Conservation (phyloP, 2,797 vertebrate species). For the Melanotaenia trifasciata region DNA sequence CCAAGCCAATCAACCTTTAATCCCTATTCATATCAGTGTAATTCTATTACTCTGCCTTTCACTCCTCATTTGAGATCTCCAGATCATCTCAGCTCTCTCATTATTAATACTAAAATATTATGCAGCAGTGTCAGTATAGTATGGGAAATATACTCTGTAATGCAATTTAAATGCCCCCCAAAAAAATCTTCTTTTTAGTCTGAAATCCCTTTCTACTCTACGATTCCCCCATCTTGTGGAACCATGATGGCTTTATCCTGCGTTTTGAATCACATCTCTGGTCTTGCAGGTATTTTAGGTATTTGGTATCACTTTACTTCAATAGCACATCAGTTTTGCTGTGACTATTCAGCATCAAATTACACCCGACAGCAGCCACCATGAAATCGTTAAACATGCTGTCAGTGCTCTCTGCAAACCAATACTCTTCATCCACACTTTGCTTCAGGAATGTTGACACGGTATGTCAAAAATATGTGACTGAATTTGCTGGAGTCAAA, state of each 20-base stretch:
- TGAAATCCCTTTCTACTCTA: conserved; percentile 1
- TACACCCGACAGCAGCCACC: conserved; percentile 29
- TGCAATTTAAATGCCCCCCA: background rate
- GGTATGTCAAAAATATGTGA: conserved; percentile 21
- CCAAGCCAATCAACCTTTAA: background rate
- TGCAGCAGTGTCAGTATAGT: background rate
- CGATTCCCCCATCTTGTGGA: background rate
- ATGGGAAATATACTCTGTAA: background rate
- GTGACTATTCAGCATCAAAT: conserved; percentile 31
- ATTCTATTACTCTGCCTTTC: no score
- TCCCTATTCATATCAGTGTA: background rate
- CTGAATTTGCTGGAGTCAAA: conserved; percentile 2
- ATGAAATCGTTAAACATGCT: conserved; percentile 40
- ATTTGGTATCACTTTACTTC: conserved; percentile 27
- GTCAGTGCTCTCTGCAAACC: conserved; percentile 43
- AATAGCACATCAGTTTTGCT: background rate
- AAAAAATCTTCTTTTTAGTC: background rate
- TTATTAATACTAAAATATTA: background rate
- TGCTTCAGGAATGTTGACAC: conserved; percentile 49
- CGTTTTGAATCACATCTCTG: conserved; percentile 16
- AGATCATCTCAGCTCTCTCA: background rate
- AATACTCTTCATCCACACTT: conserved; percentile 60
- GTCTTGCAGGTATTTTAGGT: conserved; percentile 17
- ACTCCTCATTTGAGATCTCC: background rate
- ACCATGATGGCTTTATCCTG: conserved; percentile 1